Evolutionary conservation across 2,797 vertebrate species (phyloP).

Genomic region (Miichthys miiuy): DNA sequence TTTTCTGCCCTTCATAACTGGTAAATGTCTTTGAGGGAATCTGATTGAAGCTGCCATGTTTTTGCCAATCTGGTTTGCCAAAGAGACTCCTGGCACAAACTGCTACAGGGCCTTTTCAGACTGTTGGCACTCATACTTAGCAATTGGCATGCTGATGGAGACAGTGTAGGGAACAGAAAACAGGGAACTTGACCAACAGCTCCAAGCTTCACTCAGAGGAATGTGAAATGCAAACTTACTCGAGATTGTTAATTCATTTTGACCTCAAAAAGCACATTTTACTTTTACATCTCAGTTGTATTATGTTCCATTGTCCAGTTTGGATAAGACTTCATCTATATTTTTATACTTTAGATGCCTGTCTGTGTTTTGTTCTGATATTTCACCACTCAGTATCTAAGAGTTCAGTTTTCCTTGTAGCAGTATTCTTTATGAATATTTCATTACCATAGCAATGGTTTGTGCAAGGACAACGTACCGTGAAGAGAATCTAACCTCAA

Average conservation of each 20-base stretch:
- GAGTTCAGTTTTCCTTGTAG: background rate
- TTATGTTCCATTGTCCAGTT: background rate
- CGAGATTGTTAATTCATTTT: background rate
- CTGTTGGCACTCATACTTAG: constrained; percentile 69
- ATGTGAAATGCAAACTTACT: constrained; percentile 20
- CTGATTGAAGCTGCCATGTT: constrained; percentile 73
- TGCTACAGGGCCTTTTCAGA: constrained; percentile 75
- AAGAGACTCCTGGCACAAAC: constrained; percentile 78
- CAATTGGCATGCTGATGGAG: constrained; percentile 72
- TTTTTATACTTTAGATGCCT: constrained; percentile 1
- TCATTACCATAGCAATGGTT: background rate
- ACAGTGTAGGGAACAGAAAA: constrained; percentile 59
- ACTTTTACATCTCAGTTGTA: background rate
- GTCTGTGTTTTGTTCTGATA: background rate
- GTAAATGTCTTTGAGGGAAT: constrained; percentile 63
- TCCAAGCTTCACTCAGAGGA: constrained; percentile 28
- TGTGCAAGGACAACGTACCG: background rate
- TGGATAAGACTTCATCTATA: background rate
- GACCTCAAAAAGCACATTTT: background rate
- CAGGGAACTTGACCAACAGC: constrained; percentile 48
- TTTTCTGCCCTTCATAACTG: constrained; percentile 57
- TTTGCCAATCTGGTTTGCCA: constrained; percentile 73
- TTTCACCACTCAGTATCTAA: background rate
- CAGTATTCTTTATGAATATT: background rate
- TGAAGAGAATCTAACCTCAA: background rate